Base-by-base conservation (phyloP, 1,140 invertebrate species). In the Euwallacea fornicatus region DNA sequence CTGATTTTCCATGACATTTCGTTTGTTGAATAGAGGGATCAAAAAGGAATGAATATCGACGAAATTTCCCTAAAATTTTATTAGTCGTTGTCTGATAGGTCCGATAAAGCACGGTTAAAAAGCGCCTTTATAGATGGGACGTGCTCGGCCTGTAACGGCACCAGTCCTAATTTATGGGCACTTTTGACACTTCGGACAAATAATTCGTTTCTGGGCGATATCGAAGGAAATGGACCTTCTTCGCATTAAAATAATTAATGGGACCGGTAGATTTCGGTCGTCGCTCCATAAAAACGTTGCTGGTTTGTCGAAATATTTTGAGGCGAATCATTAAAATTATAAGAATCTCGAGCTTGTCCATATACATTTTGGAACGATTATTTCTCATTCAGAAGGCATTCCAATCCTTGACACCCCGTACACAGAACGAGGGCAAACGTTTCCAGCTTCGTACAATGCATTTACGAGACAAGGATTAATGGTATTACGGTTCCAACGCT, bases 211-310 rank as follows among this genome's bases (percentile, higher is more conserved):
- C 11, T 55, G 65, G 59, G 16, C 15, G 54, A 67, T 46, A 46
- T 59, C 55, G 54, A 59, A 58, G 65, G 65, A 67, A 67, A 67
- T 67, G 65, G 65, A 67, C 65, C 65, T 58, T 16, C 42, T 58
- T 59, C 54, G 65, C 65, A 67, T 67, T 67, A 67, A 67, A 67
- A 67, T 67, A 67, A 67, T 67, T 67, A 67, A 67, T 67, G 65
- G 65, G 13, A 15, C 47, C 11, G 63, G 54, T 66, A 66, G 42
- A 15, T 11, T 50, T 50, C 6, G 46, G 13, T 50, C 46, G 21
- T 33, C 21, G 21, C 21, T 33, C 21, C 1, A 33, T 33, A 33
- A 33, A 33, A 33, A 33, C 4, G 21, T 1, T 33, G 21, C 4
- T 33, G 21, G 21, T 33, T 33, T 33, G 21, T 33, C 21, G 21